Evolutionary conservation across 2,888 invertebrate species (phyloP), one percentile per base, ranked within the genome.

Genomic region (Pemphredon lugubris): DNA sequence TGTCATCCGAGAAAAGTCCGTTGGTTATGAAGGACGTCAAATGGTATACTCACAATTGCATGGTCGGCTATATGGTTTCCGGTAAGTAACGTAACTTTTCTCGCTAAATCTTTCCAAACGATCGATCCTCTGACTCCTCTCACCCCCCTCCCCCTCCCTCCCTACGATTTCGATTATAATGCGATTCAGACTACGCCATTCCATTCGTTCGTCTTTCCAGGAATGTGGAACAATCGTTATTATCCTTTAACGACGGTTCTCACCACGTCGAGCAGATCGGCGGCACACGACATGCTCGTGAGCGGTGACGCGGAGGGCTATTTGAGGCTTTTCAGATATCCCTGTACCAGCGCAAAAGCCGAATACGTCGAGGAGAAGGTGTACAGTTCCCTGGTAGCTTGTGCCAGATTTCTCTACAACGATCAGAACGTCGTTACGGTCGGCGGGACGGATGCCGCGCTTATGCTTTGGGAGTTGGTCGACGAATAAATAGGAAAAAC

Each of bases 261-360:
- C 74, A 93, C 96, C 40, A 94, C 96, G 1, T 94, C 95, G 7
- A 95, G 95, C 90, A 93, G 96, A 72, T 94, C 96, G 11, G 93
- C 95, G 0, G 95, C 95, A 3, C 96, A 96, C 74, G 96, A 97
- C 85, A 92, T 96, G 79, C 91, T 97, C 1, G 93, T 95, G 26
- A 94, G 95, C 40, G 97, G 97, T 5, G 97, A 97, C 86, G 94
- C 95, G n/a, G 96, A 96, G 86, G 98, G 98, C 26, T 95, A 96
- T 86, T 89, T 98, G 14, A 92, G 97, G 55, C 91, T 97, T 45
- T 97, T 96, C 90, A 94, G 96, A 93, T 95, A 96, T 89, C 97
- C 97, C 0, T 96, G 96, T 85, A 93, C 96, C 69, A 96, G 94
- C 84, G 94, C 96, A 2, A 95, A 96, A 87, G 95, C 96, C 0